Base-by-base conservation (phyloP, 2,888 invertebrate species). In the Cryptops parisi region DNA sequence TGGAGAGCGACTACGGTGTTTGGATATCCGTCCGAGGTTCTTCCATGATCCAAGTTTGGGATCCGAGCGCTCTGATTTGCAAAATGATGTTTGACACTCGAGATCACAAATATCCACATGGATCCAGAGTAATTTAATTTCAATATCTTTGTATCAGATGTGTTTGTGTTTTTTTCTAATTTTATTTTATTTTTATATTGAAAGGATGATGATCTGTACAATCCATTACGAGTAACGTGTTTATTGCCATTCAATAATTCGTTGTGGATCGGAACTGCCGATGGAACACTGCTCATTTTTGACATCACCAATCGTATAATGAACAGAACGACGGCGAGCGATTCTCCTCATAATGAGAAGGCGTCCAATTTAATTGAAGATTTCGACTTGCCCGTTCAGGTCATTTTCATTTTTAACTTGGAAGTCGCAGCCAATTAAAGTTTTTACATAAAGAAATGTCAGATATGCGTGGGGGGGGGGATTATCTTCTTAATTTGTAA, bases 41-140 rank as follows among this genome's bases (percentile, higher is more conserved):
- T 0, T 70, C 72, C n/a, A 64, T 73, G 19, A 58, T 74, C 50
- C 72, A 74, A 60, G 63, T 74, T 33, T 74, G 74, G 73, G 70
- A 71, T 56, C 65, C 67, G 1, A 55, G 62, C 21, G 60, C 61
- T 2, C 62, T 69, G n/a, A 67, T 65, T 33, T 74, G 74, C 60
- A 65, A 67, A 48, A 64, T 74, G 60, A 63, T 73, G 50, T 74
- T 68, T 61, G 74, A 74, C 60, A 69, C 72, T 17, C 61, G 67
- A 38, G 58, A 60, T 21, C 54, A 58, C 43, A 58, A 52, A 41
- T 60, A 58, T 52, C 58, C 60, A 3, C 47, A 54, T 12, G 53
- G 54, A 2, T 53, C 56, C 54, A 64, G 65, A 64, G 69, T 67
- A 55, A 52, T 55, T 53, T 33, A 15, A 9, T 33, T 33, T 21